Evolutionary conservation across 2,797 vertebrate genomes (phyloP).

Genomic region (Tokudaia tokunoshimensis): DNA sequence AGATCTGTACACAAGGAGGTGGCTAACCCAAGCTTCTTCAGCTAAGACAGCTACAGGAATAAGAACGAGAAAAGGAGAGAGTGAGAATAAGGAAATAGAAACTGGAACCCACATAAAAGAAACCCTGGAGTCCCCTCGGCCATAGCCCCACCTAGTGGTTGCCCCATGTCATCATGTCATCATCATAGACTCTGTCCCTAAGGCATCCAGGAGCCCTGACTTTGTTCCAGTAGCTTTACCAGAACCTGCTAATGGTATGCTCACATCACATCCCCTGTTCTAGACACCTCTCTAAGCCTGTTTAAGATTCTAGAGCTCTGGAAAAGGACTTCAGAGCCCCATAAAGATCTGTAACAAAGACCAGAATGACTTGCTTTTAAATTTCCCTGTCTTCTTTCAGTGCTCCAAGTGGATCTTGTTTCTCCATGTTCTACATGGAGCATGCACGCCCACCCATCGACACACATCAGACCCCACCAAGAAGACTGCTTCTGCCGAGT

Average conservation of each 20-base stretch:
- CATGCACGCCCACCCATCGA: not conserved
- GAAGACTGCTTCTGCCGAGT: not conserved
- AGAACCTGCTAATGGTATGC: not conserved
- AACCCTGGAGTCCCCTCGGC: not conserved
- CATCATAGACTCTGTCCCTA: not conserved
- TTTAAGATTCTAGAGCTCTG: not conserved
- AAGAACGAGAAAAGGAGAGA: not conserved
- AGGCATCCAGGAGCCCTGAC: not conserved
- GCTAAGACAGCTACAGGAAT: not conserved
- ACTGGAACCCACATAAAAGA: not conserved
- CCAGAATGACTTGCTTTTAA: not conserved
- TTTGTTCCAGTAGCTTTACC: not conserved
- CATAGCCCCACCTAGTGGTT: constrained; percentile 76
- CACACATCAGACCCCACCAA: accelerated
- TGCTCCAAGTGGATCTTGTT: not conserved
- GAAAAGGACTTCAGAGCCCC: not conserved
- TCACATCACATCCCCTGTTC: not conserved
- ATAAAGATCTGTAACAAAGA: not conserved
- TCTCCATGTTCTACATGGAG: not conserved
- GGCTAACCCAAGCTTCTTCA: not conserved
- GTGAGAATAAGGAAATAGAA: not conserved
- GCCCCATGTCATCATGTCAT: constrained; percentile 34
- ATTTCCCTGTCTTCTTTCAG: not conserved
- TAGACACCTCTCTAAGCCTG: not conserved
- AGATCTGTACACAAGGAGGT: not conserved